Evolutionary conservation across 2,888 invertebrate genomes (phyloP).

Genomic region (Xylocampa areola): DNA sequence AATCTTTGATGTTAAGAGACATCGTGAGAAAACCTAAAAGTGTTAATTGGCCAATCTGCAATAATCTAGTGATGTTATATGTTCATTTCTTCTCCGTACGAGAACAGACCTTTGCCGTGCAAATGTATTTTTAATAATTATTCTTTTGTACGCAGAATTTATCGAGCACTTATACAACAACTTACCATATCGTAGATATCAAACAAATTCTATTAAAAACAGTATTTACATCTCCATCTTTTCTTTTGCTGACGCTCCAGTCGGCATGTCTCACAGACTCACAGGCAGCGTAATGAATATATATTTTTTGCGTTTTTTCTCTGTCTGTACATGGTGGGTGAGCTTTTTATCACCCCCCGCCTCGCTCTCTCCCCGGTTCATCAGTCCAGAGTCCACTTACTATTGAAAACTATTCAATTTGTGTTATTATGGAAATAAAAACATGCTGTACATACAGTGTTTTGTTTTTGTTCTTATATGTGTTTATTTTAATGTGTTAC

Average conservation of each 20-base stretch:
- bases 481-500: slow-evolving; percentile 2
- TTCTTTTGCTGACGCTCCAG: slow-evolving; percentile 55
- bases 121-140: too few relatives aligned
- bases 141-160: too few relatives aligned
- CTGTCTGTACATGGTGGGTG: slow-evolving; percentile 61
- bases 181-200: too few relatives aligned
- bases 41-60: too few relatives aligned
- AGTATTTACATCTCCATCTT: neutral
- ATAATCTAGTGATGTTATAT: too few relatives aligned
- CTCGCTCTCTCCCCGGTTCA: slow-evolving; percentile 62
- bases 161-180: too few relatives aligned
- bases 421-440: slow-evolving; percentile 21
- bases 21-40: too few relatives aligned
- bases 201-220: too few relatives aligned
- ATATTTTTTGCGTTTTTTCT: slow-evolving; percentile 68
- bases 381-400: slow-evolving; percentile 46
- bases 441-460: slow-evolving; percentile 13
- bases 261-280: slow-evolving; percentile 65
- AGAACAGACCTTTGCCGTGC: too few relatives aligned
- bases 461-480: neutral
- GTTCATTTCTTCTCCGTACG: too few relatives aligned
- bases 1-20: too few relatives aligned
- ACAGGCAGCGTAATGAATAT: slow-evolving; percentile 65
- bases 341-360: slow-evolving; percentile 61
- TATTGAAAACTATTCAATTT: slow-evolving; percentile 44